Conservation (phyloP, 2,797 vertebrate species). For the Periophthalmus magnuspinnatus region DNA sequence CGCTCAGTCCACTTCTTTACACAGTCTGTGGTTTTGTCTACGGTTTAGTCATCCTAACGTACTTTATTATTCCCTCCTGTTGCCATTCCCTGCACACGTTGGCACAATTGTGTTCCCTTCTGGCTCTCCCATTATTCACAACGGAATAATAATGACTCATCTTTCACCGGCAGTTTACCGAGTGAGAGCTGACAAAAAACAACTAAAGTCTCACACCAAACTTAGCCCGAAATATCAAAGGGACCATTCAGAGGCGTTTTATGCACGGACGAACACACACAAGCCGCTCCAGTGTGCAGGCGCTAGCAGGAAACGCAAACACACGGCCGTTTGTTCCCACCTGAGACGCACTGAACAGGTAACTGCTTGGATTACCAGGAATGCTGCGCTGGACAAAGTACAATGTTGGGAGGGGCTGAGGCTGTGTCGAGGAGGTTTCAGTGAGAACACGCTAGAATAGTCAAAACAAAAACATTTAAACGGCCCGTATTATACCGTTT, state of each 20-base stretch:
- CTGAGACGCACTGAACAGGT: slow-evolving; percentile 43
- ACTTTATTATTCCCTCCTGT: neutral
- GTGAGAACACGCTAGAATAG: slow-evolving; percentile 25
- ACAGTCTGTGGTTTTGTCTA: too few relatives aligned
- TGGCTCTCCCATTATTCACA: slow-evolving; percentile 27
- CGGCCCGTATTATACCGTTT: too few relatives aligned
- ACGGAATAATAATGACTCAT: slow-evolving; percentile 56
- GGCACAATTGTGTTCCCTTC: slow-evolving; percentile 12
- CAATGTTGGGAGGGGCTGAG: slow-evolving; percentile 58
- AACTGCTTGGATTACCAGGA: slow-evolving; percentile 67
- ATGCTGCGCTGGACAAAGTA: slow-evolving; percentile 60
- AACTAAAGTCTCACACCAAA: slow-evolving; percentile 8
- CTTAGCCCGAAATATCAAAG: neutral
- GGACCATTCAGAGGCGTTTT: neutral
- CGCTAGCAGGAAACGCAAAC: slow-evolving; percentile 5
- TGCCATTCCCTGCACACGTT: too few relatives aligned
- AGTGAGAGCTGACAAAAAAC: slow-evolving; percentile 15
- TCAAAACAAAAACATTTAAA: neutral
- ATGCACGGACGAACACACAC: slow-evolving; percentile 8
- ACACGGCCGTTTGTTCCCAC: slow-evolving; percentile 36
- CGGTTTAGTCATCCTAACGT: neutral
- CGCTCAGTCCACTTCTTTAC: too few relatives aligned
- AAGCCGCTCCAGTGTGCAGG: neutral
- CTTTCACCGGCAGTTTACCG: slow-evolving; percentile 33
- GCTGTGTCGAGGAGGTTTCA: slow-evolving; percentile 38